Evolutionary conservation across 1,140 invertebrate species (phyloP), one percentile per base, ranked within the genome.

Genomic region (Diabrotica undecimpunctata): DNA sequence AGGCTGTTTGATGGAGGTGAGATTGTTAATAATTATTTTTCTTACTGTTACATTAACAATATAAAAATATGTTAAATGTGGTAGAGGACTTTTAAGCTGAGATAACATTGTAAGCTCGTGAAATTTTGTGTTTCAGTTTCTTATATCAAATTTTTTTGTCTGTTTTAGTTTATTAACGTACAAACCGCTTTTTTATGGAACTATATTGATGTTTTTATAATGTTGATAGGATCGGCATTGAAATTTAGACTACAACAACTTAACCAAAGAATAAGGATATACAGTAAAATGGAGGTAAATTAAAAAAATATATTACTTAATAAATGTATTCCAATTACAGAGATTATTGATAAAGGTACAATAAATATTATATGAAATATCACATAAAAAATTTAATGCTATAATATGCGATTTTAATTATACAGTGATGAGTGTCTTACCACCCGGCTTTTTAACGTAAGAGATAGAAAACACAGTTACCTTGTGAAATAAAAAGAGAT

Each of bases 121-220:
- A n/a, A n/a, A n/a, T n/a, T n/a, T n/a, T n/a, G n/a, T n/a, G n/a
- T n/a, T 52, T 52, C 3, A 7, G 11, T 52, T 52, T 7, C n/a
- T 12, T 8, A 6, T 12, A 51, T 10, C 46, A 25, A 25, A 25
- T 25, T 25, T 25, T 25, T 25, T 25, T 25, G 4, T 51, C 35
- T 55, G 13, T 63, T 66, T 36, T n/a, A 66, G 64, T 56, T 85
- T 3, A 50, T 86, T 4, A 87, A 86, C 72, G 82, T 87, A 64
- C 58, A 87, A 5, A 83, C 84, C 8, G 88, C 88, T 0, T 85
- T 88, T 14, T 79, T 84, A 0, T 88, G 86, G 86, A 87, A 84
- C 64, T 88, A 85, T 54, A 85, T 82, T 13, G 86, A 88, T 66
- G 69, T 87, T 0, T 87, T 88, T 51, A 79, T 87, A 2, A 87